Conservation (phyloP, 2,888 invertebrate species). For the Heliconius erato region DNA sequence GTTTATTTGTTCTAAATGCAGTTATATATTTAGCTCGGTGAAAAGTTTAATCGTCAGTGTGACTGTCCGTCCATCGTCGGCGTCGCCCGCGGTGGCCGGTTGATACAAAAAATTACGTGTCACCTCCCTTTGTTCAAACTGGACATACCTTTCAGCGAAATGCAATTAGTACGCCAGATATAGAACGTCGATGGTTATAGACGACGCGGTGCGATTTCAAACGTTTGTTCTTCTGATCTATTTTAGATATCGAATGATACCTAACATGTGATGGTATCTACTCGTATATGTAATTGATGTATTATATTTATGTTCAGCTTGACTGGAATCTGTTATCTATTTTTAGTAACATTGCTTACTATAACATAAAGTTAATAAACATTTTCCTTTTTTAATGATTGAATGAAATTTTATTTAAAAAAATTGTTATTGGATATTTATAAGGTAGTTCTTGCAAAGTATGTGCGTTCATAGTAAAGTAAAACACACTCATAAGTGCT, state of each 20-base stretch:
- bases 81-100: constrained; percentile 79
- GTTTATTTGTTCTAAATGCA: constrained; percentile 24
- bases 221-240: constrained; percentile 82
- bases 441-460: no score
- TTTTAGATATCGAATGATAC: constrained; percentile 82
- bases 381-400: no score
- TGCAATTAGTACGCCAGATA: constrained; percentile 84
- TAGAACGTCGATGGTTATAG: constrained; percentile 80
- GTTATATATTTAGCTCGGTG: constrained; percentile 81
- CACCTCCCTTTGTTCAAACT: constrained; percentile 84
- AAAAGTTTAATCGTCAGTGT: constrained; percentile 83
- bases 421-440: no score
- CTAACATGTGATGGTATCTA: constrained; percentile 62
- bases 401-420: no score
- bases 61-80: constrained; percentile 78
- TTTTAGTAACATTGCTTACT: background rate
- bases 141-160: constrained; percentile 86
- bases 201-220: constrained; percentile 79
- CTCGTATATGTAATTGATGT: no score
- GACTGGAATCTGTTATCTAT: background rate
- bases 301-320: background rate
- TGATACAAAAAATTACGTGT: constrained; percentile 82
- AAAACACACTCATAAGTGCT: background rate
- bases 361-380: background rate
- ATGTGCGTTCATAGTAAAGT: no score